phyloP scores from a whole-genome alignment of 2,888 invertebrate species.

The Pollenia amentaria region DNA sequence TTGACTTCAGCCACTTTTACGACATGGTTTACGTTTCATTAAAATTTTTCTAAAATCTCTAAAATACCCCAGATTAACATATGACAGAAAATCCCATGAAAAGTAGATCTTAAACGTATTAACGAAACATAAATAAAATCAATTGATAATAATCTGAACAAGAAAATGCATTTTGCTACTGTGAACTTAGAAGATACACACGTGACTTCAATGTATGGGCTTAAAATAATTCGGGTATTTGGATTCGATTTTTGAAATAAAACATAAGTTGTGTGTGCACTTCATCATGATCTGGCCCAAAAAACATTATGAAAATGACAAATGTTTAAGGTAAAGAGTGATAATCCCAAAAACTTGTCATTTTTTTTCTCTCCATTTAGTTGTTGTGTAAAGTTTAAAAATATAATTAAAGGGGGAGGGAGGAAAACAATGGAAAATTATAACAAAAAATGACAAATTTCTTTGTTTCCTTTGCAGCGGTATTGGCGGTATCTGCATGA shows the following conservation, averaged over 20 bases:
- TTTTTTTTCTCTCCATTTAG: neutral
- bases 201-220: constrained; percentile 58
- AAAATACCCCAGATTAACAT: constrained; percentile 47
- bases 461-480: constrained; percentile 52
- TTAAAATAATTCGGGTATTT: constrained; percentile 42
- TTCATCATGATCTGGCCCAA: constrained; percentile 37
- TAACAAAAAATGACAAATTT: constrained; percentile 59
- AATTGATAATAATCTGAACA: constrained; percentile 62
- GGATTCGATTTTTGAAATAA: constrained; percentile 43
- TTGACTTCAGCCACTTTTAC: constrained; percentile 62
- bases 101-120: constrained; percentile 51
- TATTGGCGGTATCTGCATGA: constrained; percentile 31
- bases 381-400: constrained; percentile 32
- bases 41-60: constrained; percentile 29
- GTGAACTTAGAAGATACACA: constrained; percentile 40
- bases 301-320: constrained; percentile 67
- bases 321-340: constrained; percentile 67
- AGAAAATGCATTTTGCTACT: neutral
- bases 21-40: constrained; percentile 66
- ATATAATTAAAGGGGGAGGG: constrained; percentile 43
- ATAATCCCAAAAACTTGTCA: constrained; percentile 70
- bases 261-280: constrained; percentile 61
- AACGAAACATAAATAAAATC: constrained; percentile 67
- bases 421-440: neutral
- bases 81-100: constrained; percentile 49